Percentiles rank a stretch among this genome's conserved stretches.
Evolutionary conservation across 35 echinoderm and acorn worm genomes (phyloP).

Genomic region (Lytechinus variegatus): DNA sequence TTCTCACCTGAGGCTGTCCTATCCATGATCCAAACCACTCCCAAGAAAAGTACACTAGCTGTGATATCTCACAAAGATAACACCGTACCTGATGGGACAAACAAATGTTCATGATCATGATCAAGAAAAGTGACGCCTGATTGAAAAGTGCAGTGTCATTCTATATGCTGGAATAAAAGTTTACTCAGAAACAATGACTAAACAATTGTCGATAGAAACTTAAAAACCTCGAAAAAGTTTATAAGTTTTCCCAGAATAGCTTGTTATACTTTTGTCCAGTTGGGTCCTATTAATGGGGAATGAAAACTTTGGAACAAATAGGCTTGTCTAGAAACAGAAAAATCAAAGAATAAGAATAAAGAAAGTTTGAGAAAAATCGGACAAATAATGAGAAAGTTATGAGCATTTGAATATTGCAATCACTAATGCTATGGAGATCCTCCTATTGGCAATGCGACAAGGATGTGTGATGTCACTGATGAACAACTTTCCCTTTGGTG

Average conservation of each 20-base stretch:
- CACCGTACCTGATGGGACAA: neutral
- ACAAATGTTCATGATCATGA: neutral
- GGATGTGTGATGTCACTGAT: too few species aligned
- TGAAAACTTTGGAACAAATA: neutral
- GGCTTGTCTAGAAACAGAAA: too few species aligned
- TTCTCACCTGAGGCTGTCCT: neutral
- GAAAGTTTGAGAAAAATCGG: too few species aligned
- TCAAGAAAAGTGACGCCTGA: neutral
- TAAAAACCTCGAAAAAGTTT: neutral
- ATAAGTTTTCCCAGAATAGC: neutral
- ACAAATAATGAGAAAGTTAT: too few species aligned
- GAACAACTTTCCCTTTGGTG: too few species aligned
- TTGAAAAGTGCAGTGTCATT: neutral
- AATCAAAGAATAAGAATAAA: too few species aligned
- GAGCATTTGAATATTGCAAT: too few species aligned
- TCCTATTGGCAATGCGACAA: too few species aligned
- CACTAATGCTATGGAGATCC: too few species aligned
- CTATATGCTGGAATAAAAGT: neutral
- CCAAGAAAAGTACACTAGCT: neutral
- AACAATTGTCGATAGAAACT: neutral
- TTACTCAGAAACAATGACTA: conserved; percentile 13
- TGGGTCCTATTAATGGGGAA: neutral
- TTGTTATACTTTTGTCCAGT: neutral
- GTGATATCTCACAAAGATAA: neutral
- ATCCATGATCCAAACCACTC: neutral